Base-by-base conservation (phyloP, 2,113 vertebrate species). In the Ailuropoda melanoleuca region DNA sequence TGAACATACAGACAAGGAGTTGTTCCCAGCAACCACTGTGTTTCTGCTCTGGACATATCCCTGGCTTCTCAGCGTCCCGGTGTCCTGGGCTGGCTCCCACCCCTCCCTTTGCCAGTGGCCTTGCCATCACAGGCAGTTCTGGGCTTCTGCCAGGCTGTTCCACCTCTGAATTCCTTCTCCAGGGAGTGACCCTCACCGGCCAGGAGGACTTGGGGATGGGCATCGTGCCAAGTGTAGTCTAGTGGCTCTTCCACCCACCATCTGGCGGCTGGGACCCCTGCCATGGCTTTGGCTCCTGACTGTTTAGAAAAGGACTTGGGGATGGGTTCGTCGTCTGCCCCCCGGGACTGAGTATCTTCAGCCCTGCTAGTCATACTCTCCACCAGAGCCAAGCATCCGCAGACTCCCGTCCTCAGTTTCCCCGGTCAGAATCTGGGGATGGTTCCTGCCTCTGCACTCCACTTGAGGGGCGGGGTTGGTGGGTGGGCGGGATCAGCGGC, bases 191-290 rank as follows among this genome's bases (percentile, higher is more conserved):
- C n/a, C 50, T 46, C 66, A 43, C 11, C 53, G 55, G 75, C 82
- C 91, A 62, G 74, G 62, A 91, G 70, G 94, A 86, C 86, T 77
- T 37, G 70, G 70, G 43, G n/a, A 24, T 60, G 86, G 78, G 96
- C 96, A 46, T 39, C 77, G 19, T 93, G 95, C 97, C 94, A 96
- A 39, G 64, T 56, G 39, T 92, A 90, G 74, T 66, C 72, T 68
- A 39, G 72, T 72, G 39, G 60, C 78, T 43, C 70, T 21, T 70
- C 75, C 26, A 62, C 24, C 62, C 64, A 12, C 97, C 97, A 90
- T 92, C 95, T 97, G 98, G 95, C 75, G 50, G 15, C 48, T 23
- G 55, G 39, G 74, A 83, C 50, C 94, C 88, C 88, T 88, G 46
- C 62, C 37, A 55, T 55, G 48, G 81, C 56, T 77, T 72, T 53